A percentile compares a stretch with the other conserved stretches of the same genome.
Conservation (phyloP, 1,140 invertebrate genomes). For the Heliconius nattereri region DNA sequence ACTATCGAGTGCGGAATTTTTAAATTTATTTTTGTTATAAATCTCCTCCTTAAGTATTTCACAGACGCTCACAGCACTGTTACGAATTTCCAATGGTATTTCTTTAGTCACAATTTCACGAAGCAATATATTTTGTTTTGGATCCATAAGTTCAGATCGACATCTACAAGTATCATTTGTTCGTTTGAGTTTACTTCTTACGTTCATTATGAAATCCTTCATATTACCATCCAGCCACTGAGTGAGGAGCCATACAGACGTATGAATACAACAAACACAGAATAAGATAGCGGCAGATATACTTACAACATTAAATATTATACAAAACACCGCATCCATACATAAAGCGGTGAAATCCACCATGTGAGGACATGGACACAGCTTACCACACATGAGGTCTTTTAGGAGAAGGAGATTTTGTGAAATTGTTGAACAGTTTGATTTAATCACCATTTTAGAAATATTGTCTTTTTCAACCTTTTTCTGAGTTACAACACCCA, state of each 20-base stretch:
- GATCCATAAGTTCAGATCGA: not conserved
- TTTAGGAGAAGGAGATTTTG: conserved; percentile 60
- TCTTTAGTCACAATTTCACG: conserved; percentile 62
- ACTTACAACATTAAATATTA: conserved; percentile 48
- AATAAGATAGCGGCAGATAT: conserved; percentile 47
- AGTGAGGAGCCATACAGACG: conserved; percentile 40
- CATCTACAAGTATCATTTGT: conserved; percentile 2
- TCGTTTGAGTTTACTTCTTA: conserved; percentile 35
- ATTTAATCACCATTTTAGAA: conserved; percentile 47
- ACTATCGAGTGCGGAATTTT: conserved; percentile 49
- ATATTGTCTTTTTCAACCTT: conserved; percentile 25
- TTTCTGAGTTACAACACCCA: conserved; percentile 46
- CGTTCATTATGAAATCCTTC: not conserved
- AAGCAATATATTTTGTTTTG: conserved; percentile 30
- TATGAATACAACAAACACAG: conserved; percentile 51
- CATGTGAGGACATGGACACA: conserved; percentile 42
- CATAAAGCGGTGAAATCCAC: conserved; percentile 49
- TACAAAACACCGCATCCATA: conserved; percentile 48
- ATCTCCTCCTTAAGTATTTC: conserved; percentile 56
- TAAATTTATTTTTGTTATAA: conserved; percentile 49
- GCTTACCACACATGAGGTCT: conserved; percentile 62
- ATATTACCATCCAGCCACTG: conserved; percentile 45
- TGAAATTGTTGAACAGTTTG: conserved; percentile 68
- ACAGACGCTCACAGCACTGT: conserved; percentile 59
- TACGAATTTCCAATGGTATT: conserved; percentile 62